These are phyloP conservation scores for Andrena flavipes DNA, from an alignment of 2,888 invertebrate genomes.

Conservation along the genomic window DNA sequence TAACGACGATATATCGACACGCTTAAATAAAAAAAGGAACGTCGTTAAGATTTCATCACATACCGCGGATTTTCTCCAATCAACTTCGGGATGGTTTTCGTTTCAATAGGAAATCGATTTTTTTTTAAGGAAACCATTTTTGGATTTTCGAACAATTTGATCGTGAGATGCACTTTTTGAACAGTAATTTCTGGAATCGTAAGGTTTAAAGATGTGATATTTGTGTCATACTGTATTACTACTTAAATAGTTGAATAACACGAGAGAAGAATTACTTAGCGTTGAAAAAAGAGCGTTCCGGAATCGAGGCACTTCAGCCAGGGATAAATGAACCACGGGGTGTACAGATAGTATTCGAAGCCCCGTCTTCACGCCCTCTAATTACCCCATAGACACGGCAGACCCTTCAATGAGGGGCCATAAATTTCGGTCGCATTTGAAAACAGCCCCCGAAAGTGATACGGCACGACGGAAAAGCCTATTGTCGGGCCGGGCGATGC, in stretches of 20 bases:
- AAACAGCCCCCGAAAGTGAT: conserved; percentile 75
- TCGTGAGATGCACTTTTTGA: too few species aligned
- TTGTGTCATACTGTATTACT: not conserved
- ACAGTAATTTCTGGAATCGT: too few species aligned
- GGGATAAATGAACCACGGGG: conserved; percentile 72
- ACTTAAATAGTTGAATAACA: not conserved
- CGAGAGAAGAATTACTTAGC: conserved; percentile 24
- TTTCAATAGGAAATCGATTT: not conserved
- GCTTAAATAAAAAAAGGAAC: conserved; percentile 29
- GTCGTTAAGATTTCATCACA: conserved; percentile 30
- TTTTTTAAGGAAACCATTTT: not conserved
- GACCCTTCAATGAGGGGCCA: conserved; percentile 76
- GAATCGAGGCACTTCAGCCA: conserved; percentile 68
- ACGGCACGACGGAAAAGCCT: conserved; percentile 56
- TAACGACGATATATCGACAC: conserved; percentile 33
- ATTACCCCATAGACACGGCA: conserved; percentile 82
- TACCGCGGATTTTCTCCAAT: conserved; percentile 36
- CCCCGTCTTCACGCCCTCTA: conserved; percentile 82
- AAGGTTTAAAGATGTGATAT: not conserved
- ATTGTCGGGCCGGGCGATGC: conserved; percentile 30
- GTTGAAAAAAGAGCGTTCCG: conserved; percentile 15
- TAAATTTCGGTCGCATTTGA: conserved; percentile 80
- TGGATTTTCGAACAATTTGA: conserved; percentile 12
- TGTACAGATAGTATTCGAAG: conserved; percentile 76
- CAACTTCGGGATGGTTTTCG: conserved; percentile 26